Evolutionary conservation across 1,140 invertebrate genomes (phyloP).

Genomic region (Luehdorfia chinensis): DNA sequence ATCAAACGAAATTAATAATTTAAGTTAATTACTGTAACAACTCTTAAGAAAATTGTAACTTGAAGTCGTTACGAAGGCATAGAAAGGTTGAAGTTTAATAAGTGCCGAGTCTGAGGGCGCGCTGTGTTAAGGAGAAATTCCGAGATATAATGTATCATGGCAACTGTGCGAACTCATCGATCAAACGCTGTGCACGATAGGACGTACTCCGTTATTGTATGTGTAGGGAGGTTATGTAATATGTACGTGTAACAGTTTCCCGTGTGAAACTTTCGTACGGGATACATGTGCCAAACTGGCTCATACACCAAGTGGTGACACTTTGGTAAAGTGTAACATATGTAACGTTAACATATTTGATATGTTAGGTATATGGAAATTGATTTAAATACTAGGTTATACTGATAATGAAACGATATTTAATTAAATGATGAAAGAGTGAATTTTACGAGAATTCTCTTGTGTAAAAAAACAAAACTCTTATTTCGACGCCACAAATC

Average conservation of each 20-base stretch:
- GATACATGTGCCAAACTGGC: conserved; percentile 35
- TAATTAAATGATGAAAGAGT: neutral
- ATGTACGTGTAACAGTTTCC: conserved; percentile 19
- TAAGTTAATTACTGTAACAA: no score
- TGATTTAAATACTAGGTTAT: neutral
- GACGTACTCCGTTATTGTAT: conserved; percentile 14
- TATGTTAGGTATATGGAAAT: neutral
- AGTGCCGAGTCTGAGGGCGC: conserved; percentile 23
- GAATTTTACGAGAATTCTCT: neutral
- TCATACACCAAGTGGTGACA: conserved; percentile 24
- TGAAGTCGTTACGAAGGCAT: conserved; percentile 39
- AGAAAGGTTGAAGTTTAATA: conserved; percentile 42
- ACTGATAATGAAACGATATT: neutral
- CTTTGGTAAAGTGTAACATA: conserved; percentile 24
- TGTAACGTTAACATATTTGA: conserved; percentile 9
- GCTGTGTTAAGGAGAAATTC: conserved; percentile 26
- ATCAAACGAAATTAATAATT: no score
- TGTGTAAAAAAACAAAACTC: neutral
- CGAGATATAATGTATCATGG: conserved; percentile 39
- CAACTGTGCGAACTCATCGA: conserved; percentile 51
- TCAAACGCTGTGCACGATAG: conserved; percentile 35
- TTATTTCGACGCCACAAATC: neutral
- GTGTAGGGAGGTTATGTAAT: conserved; percentile 13
- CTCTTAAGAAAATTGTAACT: no score
- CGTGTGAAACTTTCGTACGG: conserved; percentile 32